Percentiles rank a stretch among this genome's conserved stretches.
Evolutionary conservation across 2,888 invertebrate species (phyloP).

Genomic region (Meandrusa payeni): DNA sequence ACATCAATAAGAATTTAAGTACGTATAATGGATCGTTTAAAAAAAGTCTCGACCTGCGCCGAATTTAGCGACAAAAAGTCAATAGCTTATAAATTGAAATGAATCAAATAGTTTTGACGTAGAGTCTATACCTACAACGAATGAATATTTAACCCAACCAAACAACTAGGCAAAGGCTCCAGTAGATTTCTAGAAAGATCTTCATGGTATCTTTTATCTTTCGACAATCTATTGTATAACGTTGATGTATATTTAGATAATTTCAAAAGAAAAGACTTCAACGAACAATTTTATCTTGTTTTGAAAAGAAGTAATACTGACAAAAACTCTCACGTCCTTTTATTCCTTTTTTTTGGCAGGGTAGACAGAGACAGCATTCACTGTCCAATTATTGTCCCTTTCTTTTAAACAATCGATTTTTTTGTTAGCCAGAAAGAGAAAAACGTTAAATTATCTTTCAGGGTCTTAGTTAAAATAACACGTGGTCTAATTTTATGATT

Average conservation of each 20-base stretch:
- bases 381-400: no score
- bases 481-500: no score
- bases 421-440: no score
- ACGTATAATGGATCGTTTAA: conserved; percentile 2
- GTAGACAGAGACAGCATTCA: no score
- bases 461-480: no score
- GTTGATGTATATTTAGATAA: conserved; percentile 24
- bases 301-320: neutral
- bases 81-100: conserved; percentile 20
- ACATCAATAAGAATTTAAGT: conserved; percentile 9
- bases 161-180: neutral
- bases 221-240: conserved; percentile 25
- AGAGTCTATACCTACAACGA: neutral
- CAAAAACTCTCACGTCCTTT: no score
- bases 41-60: no score
- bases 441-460: no score
- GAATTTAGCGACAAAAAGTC: conserved; percentile 17
- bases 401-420: no score
- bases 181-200: conserved; percentile 28
- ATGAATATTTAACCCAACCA: neutral
- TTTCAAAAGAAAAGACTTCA: conserved; percentile 42
- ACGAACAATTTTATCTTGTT: conserved; percentile 31
- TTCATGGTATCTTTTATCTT: conserved; percentile 22
- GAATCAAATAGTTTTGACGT: conserved; percentile 31
- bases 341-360: no score